Evolutionary conservation across 2,888 invertebrate species (phyloP).

Genomic region (Sphaeridia pumilis): DNA sequence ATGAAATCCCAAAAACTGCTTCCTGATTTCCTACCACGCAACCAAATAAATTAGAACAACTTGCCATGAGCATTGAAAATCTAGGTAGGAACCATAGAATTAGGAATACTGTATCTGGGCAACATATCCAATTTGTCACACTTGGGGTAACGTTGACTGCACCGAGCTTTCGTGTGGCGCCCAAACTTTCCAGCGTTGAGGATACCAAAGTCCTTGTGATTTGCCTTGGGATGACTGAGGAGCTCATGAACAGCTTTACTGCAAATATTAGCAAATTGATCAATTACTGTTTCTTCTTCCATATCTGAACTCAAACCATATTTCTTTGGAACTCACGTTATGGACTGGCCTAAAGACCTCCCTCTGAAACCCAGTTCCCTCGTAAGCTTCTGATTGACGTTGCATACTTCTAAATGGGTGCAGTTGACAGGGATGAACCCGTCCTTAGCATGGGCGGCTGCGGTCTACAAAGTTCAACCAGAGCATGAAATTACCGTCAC

Average conservation of each 20-base stretch:
- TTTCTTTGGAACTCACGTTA: conserved; percentile 14
- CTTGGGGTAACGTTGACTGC: conserved; percentile 17
- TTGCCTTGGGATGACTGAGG: not conserved
- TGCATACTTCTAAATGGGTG: conserved; percentile 25
- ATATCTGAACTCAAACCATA: not conserved
- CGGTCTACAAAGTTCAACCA: no score
- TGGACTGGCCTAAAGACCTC: conserved; percentile 1
- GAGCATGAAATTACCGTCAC: no score
- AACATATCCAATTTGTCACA: conserved; percentile 17
- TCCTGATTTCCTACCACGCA: no score
- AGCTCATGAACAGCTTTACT: not conserved
- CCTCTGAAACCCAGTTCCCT: conserved; percentile 21
- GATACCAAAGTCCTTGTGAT: not conserved
- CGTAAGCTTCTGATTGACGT: conserved; percentile 21
- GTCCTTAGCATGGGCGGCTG: conserved; percentile 29
- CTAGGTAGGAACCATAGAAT: not conserved
- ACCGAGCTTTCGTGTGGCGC: conserved; percentile 19
- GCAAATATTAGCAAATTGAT: not conserved
- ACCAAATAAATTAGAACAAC: no score
- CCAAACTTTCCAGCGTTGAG: conserved; percentile 23
- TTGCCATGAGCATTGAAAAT: no score
- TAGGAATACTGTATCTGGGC: conserved; percentile 21
- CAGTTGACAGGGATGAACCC: conserved; percentile 26
- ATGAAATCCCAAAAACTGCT: not conserved
- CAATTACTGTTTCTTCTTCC: not conserved